Conservation (phyloP, 2,888 invertebrate genomes). For the Brenthis ino region DNA sequence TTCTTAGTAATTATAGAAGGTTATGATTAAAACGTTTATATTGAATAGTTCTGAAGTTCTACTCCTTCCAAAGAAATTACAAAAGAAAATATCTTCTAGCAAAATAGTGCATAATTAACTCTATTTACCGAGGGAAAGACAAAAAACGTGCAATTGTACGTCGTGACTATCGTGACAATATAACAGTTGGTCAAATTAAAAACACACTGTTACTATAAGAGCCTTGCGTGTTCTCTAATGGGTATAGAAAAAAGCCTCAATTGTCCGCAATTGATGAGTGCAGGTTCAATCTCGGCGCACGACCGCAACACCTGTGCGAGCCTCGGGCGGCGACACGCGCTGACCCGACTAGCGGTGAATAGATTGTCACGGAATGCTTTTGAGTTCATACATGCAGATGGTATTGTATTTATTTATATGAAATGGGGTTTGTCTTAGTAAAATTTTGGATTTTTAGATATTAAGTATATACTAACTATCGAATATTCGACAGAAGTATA, state of each 20-base stretch:
- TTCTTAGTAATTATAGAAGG: too few species aligned
- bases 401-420: neutral
- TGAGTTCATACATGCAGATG: neutral
- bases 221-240: constrained; percentile 73
- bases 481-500: too few species aligned
- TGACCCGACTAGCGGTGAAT: constrained; percentile 5
- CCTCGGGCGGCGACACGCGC: constrained; percentile 19
- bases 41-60: too few species aligned
- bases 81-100: neutral
- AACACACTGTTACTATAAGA: constrained; percentile 56
- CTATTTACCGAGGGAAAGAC: constrained; percentile 11
- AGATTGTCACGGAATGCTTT: constrained; percentile 5
- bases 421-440: too few species aligned
- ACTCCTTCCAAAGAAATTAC: neutral
- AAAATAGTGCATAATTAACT: constrained; percentile 6
- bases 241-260: constrained; percentile 72
- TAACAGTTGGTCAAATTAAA: constrained; percentile 37
- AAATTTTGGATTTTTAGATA: too few species aligned
- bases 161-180: constrained; percentile 39
- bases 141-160: constrained; percentile 28
- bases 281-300: constrained; percentile 61
- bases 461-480: too few species aligned
- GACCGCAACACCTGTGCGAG: constrained; percentile 63
- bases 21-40: too few species aligned
- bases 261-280: constrained; percentile 71